These are phyloP conservation scores for Dione vanillae DNA, from an alignment of 2,888 invertebrate species.

Conservation along the genomic window DNA sequence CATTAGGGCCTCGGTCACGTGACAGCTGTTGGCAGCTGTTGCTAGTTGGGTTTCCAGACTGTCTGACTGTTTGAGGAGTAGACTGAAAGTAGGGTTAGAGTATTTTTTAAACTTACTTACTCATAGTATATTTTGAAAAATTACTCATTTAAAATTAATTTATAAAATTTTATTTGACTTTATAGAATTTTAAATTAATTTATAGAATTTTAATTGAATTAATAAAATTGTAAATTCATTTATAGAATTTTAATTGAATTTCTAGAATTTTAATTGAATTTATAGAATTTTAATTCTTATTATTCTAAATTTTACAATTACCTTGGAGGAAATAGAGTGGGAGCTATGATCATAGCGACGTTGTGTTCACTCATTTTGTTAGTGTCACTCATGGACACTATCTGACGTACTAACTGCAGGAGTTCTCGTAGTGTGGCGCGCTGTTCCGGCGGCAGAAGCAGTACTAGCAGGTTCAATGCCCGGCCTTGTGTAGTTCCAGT, in stretches of 20 bases:
- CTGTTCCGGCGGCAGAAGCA: conserved; percentile 93
- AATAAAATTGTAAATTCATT: too few species aligned
- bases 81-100: conserved; percentile 69
- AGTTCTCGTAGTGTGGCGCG: conserved; percentile 92
- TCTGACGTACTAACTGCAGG: conserved; percentile 89
- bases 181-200: too few species aligned
- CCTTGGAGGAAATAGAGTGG: conserved; percentile 94
- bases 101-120: not conserved
- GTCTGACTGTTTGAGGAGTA: conserved; percentile 85
- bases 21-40: conserved; percentile 94
- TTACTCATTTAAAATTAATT: too few species aligned
- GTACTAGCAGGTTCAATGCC: conserved; percentile 90
- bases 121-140: too few species aligned
- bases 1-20: conserved; percentile 92
- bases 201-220: too few species aligned
- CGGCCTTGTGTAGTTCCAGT: conserved; percentile 86
- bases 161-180: too few species aligned
- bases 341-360: conserved; percentile 97
- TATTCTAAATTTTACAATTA: conserved; percentile 62
- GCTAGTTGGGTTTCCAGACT: conserved; percentile 89
- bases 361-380: conserved; percentile 97
- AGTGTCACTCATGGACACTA: conserved; percentile 87
- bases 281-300: too few species aligned
- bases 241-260: too few species aligned
- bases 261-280: too few species aligned